Conservation (phyloP, 1,140 invertebrate species). For the Aphelenchoides besseyi region DNA sequence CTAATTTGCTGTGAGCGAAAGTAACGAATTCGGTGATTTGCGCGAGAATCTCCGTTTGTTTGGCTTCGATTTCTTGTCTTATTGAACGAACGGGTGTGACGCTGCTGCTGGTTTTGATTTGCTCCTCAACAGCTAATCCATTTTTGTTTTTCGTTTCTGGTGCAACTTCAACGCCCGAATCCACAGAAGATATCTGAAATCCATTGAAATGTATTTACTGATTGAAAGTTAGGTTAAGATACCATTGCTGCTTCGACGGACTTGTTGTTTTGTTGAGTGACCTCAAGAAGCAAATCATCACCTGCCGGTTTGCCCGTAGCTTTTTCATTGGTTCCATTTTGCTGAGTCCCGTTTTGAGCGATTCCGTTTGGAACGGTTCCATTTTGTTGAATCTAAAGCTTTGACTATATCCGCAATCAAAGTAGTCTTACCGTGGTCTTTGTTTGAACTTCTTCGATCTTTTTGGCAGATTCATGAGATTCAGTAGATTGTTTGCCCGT, state of each 20-base stretch:
- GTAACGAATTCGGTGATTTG: slow-evolving; percentile 25
- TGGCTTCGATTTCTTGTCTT: background rate
- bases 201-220: background rate
- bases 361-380: background rate
- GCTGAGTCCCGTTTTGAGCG: background rate
- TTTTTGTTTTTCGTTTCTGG: background rate
- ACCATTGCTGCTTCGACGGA: background rate
- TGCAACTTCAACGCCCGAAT: slow-evolving; percentile 14
- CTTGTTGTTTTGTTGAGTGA: background rate
- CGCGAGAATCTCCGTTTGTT: slow-evolving; percentile 21
- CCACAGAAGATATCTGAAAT: slow-evolving; percentile 27
- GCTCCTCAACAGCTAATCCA: slow-evolving; percentile 19
- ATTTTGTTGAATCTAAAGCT: too few relatives aligned
- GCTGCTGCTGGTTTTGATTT: background rate
- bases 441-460: slow-evolving; percentile 3
- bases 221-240: background rate
- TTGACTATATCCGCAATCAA: too few relatives aligned
- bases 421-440: too few relatives aligned
- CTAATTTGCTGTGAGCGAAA: slow-evolving; percentile 5
- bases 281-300: background rate
- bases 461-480: slow-evolving; percentile 1
- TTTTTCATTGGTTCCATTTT: background rate
- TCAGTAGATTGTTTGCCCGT: too few relatives aligned
- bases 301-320: background rate
- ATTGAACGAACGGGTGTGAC: background rate